Conservation (phyloP, 2,113 vertebrate species). For the Centropus unirufus region DNA sequence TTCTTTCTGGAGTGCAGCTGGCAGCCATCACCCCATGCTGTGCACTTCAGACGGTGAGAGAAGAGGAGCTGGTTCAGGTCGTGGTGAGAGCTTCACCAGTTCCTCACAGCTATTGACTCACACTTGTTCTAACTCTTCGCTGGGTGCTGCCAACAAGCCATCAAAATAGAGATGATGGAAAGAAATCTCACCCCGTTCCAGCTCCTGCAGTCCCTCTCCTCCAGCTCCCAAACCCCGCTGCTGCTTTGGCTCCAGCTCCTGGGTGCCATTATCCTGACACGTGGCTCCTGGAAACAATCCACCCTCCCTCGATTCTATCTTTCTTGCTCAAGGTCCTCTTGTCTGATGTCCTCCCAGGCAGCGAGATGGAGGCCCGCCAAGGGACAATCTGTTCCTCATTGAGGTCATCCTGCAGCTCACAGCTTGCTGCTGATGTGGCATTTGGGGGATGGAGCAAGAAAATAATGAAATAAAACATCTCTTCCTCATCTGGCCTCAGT, state of each 20-base stretch:
- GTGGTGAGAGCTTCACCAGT: neutral
- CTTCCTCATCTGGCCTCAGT: neutral
- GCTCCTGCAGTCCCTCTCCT: neutral
- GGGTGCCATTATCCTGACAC: accelerated
- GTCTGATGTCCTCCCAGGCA: neutral
- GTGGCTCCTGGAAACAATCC: neutral
- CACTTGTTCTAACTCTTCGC: neutral
- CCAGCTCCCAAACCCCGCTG: neutral
- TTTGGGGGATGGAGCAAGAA: neutral
- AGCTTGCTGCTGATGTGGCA: conserved; percentile 63
- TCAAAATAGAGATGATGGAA: neutral
- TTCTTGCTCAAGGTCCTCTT: neutral
- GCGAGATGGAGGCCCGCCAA: conserved; percentile 26
- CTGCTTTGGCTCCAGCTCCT: neutral
- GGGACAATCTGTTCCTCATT: conserved; percentile 63
- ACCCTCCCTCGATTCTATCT: neutral
- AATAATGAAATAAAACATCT: neutral
- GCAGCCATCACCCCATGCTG: neutral
- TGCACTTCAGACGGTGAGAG: neutral
- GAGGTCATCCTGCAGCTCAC: conserved; percentile 41
- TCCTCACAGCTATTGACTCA: neutral
- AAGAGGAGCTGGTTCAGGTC: neutral
- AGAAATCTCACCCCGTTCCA: neutral
- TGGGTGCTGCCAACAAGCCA: neutral
- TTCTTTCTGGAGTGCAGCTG: too few relatives aligned